Conservation (phyloP, 2,797 vertebrate genomes). For the Eupleurogrammus muticus region DNA sequence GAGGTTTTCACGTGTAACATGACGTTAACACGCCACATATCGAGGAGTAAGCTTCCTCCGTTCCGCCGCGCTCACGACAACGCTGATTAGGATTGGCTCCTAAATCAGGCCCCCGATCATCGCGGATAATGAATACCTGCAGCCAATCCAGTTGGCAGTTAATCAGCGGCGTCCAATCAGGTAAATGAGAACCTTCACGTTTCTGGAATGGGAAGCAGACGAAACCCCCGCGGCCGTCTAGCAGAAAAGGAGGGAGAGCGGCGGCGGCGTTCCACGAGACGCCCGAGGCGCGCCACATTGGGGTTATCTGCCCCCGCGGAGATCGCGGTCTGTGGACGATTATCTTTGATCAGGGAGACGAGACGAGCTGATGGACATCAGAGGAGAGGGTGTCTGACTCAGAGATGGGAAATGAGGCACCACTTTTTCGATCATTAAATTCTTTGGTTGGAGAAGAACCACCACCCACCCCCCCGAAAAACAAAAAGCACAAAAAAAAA, state of each 20-base stretch:
- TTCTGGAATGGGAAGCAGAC: conserved; percentile 75
- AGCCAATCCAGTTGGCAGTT: conserved; percentile 79
- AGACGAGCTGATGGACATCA: conserved; percentile 47
- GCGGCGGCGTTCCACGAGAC: conserved; percentile 57
- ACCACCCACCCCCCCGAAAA: too few relatives aligned
- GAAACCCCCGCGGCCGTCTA: conserved; percentile 57
- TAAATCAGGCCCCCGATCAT: conserved; percentile 69
- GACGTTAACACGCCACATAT: conserved; percentile 52
- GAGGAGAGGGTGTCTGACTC: conserved; percentile 63
- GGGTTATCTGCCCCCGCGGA: conserved; percentile 55
- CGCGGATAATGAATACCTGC: conserved; percentile 76
- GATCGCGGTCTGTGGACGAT: conserved; percentile 66
- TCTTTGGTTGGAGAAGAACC: conserved; percentile 59
- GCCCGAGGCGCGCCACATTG: conserved; percentile 48
- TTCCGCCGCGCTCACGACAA: conserved; percentile 58
- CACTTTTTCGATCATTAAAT: conserved; percentile 57
- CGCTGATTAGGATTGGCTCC: conserved; percentile 74
- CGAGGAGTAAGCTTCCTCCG: conserved; percentile 32
- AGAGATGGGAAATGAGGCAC: conserved; percentile 65
- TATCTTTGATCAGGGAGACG: conserved; percentile 61
- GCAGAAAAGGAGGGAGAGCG: conserved; percentile 49
- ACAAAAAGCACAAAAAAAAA: too few relatives aligned
- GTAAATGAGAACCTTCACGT: conserved; percentile 75
- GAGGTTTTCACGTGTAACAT: conserved; percentile 51
- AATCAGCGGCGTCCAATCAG: conserved; percentile 78